Conservation (phyloP, 2,113 vertebrate species). For the Illadopsis cleaveri region DNA sequence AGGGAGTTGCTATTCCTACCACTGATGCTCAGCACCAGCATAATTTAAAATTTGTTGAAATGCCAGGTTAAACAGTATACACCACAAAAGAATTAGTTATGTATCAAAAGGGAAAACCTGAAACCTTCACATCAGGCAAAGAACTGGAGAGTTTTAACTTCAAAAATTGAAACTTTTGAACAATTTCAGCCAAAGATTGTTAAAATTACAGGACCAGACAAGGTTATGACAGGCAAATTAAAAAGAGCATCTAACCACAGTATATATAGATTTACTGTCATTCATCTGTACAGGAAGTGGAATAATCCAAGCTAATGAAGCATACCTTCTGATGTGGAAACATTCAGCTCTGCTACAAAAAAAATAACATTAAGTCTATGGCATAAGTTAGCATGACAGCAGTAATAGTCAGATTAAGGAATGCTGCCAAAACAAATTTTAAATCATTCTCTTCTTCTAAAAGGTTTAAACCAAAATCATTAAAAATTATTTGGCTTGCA, state of each 20-base stretch:
- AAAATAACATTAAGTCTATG: conserved; percentile 30
- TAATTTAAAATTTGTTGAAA: too few species aligned
- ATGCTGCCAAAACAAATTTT: conserved; percentile 51
- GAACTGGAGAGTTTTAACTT: not conserved
- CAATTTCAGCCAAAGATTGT: not conserved
- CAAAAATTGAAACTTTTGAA: not conserved
- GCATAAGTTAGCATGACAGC: conserved; percentile 23
- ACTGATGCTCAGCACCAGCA: not conserved
- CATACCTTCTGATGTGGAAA: conserved; percentile 26
- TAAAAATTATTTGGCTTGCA: conserved; percentile 23
- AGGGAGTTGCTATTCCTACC: not conserved
- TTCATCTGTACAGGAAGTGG: conserved; percentile 25
- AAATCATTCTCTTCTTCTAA: conserved; percentile 23
- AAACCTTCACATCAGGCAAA: not conserved
- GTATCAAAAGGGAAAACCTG: not conserved
- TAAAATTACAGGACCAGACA: not conserved
- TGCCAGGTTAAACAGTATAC: not conserved
- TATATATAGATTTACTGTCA: conserved; percentile 18
- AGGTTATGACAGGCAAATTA: conserved; percentile 29
- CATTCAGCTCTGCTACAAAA: conserved; percentile 20
- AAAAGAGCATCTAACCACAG: not conserved
- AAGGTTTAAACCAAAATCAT: conserved; percentile 18
- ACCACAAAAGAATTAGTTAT: not conserved
- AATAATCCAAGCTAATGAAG: conserved; percentile 60
- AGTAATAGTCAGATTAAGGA: conserved; percentile 43